These are phyloP conservation scores for Pteropus rufus DNA, from an alignment of 2,797 vertebrate genomes.

Conservation along the genomic window DNA sequence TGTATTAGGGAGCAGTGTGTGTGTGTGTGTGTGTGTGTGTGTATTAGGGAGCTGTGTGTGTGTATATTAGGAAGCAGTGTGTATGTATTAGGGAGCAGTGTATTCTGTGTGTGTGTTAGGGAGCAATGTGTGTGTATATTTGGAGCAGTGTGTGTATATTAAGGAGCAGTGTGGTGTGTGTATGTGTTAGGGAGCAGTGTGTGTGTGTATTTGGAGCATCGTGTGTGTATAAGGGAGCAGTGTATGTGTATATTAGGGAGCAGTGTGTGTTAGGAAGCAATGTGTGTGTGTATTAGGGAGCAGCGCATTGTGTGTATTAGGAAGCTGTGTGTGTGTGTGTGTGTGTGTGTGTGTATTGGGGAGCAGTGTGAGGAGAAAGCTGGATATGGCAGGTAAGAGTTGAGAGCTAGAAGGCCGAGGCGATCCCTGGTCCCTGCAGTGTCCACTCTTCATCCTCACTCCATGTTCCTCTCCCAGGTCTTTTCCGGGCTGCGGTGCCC, in stretches of 20 bases:
- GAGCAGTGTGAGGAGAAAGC: neutral
- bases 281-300: neutral
- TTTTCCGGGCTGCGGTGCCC: constrained; percentile 86
- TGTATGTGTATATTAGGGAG: neutral
- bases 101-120: neutral
- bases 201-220: neutral
- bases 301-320: neutral
- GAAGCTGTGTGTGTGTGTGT: no score
- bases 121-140: neutral
- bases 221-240: neutral
- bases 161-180: accelerated
- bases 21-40: neutral
- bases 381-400: neutral
- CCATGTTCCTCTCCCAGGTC: constrained; percentile 71
- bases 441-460: neutral
- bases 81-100: neutral
- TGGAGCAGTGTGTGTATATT: neutral
- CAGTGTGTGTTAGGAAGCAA: neutral
- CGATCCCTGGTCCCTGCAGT: neutral
- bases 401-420: neutral
- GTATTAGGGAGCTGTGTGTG: neutral
- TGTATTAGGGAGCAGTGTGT: neutral
- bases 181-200: neutral
- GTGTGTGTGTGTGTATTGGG: neutral
- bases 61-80: neutral